Conservation (phyloP, 2,797 vertebrate species). For the Falco novaeseelandiae region DNA sequence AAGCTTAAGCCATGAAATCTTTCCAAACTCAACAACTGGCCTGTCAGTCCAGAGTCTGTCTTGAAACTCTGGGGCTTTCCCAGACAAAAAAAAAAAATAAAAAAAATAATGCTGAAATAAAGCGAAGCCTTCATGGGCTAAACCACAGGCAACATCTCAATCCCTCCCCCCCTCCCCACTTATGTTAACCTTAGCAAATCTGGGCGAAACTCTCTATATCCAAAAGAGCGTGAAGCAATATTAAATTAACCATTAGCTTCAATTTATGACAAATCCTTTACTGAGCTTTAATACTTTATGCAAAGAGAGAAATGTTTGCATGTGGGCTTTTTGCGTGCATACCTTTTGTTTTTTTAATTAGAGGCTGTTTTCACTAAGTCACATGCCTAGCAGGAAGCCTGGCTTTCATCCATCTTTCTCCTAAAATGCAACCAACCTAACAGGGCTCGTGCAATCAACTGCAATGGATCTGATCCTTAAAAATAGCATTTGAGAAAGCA, state of each 20-base stretch:
- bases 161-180: not conserved
- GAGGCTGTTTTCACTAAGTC: not conserved
- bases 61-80: not conserved
- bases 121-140: not conserved
- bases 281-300: not conserved
- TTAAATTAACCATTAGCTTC: constrained; percentile 13
- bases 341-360: not conserved
- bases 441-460: not conserved
- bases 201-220: not conserved
- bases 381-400: not conserved
- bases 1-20: not conserved
- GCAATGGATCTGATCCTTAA: constrained; percentile 56
- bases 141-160: not conserved
- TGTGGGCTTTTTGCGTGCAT: rapidly evolving
- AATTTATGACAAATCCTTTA: not conserved
- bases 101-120: not conserved
- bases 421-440: constrained; percentile 6
- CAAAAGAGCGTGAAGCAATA: not conserved
- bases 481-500: constrained; percentile 74
- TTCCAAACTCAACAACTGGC: not conserved
- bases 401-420: constrained; percentile 11
- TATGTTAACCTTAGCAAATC: not conserved
- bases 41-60: not conserved
- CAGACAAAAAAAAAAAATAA: not conserved
- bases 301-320: constrained; percentile 1